Conservation (phyloP, 2,888 invertebrate genomes). For the Drosophila maculinotata region DNA sequence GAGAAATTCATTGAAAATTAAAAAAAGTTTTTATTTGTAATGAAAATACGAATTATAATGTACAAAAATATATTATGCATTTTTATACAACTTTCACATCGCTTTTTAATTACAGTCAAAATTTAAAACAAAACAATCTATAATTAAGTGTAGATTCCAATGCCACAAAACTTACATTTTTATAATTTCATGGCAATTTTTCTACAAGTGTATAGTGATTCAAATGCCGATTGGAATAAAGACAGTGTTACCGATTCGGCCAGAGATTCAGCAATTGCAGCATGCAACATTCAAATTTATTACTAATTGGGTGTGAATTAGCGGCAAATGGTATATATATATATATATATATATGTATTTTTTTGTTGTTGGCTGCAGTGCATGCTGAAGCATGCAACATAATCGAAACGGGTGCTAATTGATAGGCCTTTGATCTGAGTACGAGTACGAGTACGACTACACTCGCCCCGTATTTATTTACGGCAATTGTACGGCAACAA, state of each 20-base stretch:
- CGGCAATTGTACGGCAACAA: slow-evolving; percentile 73
- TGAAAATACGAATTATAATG: no score
- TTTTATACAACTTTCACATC: no score
- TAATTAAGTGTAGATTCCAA: no score
- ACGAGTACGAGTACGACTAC: slow-evolving; percentile 51
- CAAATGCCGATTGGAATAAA: slow-evolving; percentile 34
- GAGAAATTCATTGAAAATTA: slow-evolving; percentile 28
- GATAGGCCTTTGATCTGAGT: slow-evolving; percentile 83
- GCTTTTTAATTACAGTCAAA: no score
- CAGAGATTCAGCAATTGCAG: slow-evolving; percentile 58
- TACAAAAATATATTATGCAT: no score
- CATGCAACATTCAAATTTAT: slow-evolving; percentile 82
- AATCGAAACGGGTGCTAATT: slow-evolving; percentile 83
- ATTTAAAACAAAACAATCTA: no score
- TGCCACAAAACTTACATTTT: neutral
- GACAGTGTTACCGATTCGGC: slow-evolving; percentile 17
- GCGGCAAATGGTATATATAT: slow-evolving; percentile 53
- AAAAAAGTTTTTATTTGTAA: no score
- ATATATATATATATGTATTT: neutral
- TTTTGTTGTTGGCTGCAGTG: slow-evolving; percentile 22
- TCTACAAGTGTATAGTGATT: slow-evolving; percentile 26
- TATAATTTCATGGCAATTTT: neutral
- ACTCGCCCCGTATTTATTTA: slow-evolving; percentile 71
- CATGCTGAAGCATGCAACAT: slow-evolving; percentile 71
- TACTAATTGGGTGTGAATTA: slow-evolving; percentile 84